Conservation (phyloP, 2,888 invertebrate genomes). For the Holacanthella duospinosa region DNA sequence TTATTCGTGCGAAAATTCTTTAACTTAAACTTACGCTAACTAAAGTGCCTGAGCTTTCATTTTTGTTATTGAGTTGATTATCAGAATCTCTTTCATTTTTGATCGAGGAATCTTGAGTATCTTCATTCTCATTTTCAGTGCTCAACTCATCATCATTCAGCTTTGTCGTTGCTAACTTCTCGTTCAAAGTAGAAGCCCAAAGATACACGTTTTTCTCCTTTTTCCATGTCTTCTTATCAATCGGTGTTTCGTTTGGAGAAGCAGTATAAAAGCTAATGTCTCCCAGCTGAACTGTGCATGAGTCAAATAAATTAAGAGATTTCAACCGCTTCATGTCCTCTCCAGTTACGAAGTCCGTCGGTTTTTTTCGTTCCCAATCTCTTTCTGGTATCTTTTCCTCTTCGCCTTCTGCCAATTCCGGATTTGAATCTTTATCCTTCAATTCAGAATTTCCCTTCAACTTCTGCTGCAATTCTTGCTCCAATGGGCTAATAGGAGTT, state of each 20-base stretch:
- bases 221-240: constrained; percentile 68
- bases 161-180: background rate
- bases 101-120: constrained; percentile 46
- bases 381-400: background rate
- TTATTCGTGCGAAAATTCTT: background rate
- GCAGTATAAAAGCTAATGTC: constrained; percentile 76
- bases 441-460: background rate
- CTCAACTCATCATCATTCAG: background rate
- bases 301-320: constrained; percentile 72
- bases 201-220: constrained; percentile 27
- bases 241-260: constrained; percentile 59
- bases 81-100: no score
- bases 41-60: background rate
- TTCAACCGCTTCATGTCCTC: constrained; percentile 63
- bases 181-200: background rate
- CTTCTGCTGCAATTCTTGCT: background rate
- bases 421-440: background rate
- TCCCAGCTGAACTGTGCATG: constrained; percentile 77
- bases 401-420: background rate
- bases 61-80: background rate
- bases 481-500: constrained; percentile 37
- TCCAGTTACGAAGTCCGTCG: constrained; percentile 4
- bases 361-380: background rate
- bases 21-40: background rate
- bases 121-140: constrained; percentile 42